Conservation (phyloP, 2,113 vertebrate species). For the Forbesichthys agassizii region DNA sequence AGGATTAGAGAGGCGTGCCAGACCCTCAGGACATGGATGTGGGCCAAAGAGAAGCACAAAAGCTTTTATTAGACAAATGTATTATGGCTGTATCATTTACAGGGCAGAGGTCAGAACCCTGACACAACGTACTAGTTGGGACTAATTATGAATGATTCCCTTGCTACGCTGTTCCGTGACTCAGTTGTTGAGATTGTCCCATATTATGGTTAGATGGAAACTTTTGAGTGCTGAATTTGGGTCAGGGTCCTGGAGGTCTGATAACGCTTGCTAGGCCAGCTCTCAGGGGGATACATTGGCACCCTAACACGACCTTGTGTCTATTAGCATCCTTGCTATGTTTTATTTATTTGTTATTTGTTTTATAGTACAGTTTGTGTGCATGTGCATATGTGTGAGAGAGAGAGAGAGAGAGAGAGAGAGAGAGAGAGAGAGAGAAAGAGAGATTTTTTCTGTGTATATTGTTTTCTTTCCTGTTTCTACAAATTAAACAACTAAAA, state of each 20-base stretch:
- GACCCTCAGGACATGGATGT: too few relatives aligned
- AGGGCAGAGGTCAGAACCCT: background rate
- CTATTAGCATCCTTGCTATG: conserved; percentile 15
- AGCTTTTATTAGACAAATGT: too few relatives aligned
- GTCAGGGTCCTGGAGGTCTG: conserved; percentile 32
- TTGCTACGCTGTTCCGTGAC: background rate
- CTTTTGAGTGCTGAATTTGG: conserved; percentile 26
- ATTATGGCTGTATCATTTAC: background rate
- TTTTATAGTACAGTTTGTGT: conserved; percentile 29
- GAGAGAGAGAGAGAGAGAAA: background rate
- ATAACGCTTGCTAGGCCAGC: conserved; percentile 36
- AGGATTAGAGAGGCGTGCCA: too few relatives aligned
- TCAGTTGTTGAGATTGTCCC: background rate
- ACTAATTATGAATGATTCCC: too few relatives aligned
- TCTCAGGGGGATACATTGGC: conserved; percentile 50
- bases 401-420: conserved; percentile 2
- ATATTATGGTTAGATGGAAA: conserved; percentile 6
- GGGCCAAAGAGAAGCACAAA: too few relatives aligned
- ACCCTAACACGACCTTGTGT: conserved; percentile 36
- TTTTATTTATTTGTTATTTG: background rate
- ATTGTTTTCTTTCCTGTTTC: background rate
- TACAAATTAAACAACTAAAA: too few relatives aligned
- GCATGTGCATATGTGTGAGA: conserved; percentile 15
- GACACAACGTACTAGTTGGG: background rate
- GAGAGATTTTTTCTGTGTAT: background rate